Evolutionary conservation across 2,888 invertebrate species (phyloP), one percentile per base, ranked within the genome.

Genomic region (Sminthurides aquaticus): DNA sequence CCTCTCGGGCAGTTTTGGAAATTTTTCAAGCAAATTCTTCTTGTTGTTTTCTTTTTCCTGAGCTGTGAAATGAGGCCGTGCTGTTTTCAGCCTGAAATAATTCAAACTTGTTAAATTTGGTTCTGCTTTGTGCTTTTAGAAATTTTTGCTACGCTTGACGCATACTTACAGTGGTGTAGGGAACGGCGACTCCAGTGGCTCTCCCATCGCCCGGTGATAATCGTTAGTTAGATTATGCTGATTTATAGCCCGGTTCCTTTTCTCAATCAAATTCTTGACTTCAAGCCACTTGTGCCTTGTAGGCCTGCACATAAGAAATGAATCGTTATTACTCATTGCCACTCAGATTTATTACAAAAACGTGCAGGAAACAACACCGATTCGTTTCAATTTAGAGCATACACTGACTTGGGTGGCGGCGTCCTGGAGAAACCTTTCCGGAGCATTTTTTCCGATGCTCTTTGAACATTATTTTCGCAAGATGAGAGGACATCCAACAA

Each of bases 401-500:
- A 54, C 49, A 61, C 69, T 68, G 67, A 74, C 77, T 83, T 84
- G 48, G 82, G 81, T 65, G 82, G 80, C 28, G 82, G 81, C 25
- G 85, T 85, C 77, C 89, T 90, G n/a, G 82, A 82, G 77, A 89
- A 92, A 0, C 94, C 94, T 85, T 91, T 85, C 8, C 85, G 82
- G 48, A 87, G 81, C 15, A 94, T 82, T 71, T 86, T 86, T 75
- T 92, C 91, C 11, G 91, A 89, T 1, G 92, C 89, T 74, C 87
- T 89, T 78, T 91, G 90, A 5, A 94, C 92, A 79, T 92, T 93
- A 78, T 92, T 92, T 75, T 94, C 93, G 75, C 90, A 87, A 78
- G 87, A 90, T 58, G 89, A 87, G 60, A 92, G 80, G 52, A 91
- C 83, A 75, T 94, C 93, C 62, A 93, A 82, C 29, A 94, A 85